phyloP scores from a whole-genome alignment of 1,140 invertebrate species.

The Drosophila sucinea region DNA sequence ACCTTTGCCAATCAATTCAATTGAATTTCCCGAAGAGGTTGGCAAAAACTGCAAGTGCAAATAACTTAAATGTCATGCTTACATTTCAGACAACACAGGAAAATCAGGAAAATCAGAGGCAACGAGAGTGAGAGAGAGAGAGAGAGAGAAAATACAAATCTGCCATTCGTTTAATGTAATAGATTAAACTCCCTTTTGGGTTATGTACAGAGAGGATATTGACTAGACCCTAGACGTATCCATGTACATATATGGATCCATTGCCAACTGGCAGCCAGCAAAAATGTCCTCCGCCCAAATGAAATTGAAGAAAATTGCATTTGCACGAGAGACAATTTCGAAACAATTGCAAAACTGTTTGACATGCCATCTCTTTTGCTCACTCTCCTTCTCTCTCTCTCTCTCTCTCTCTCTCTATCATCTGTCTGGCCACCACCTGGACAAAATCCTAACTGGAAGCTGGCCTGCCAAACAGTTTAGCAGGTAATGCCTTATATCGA shows the following conservation, averaged over 20 bases:
- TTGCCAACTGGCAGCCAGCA: constrained; percentile 62
- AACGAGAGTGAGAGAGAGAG: not conserved
- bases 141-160: constrained; percentile 60
- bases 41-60: constrained; percentile 33
- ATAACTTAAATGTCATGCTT: constrained; percentile 79
- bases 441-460: constrained; percentile 24
- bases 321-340: constrained; percentile 82
- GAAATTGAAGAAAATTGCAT: constrained; percentile 82
- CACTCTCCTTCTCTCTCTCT: not conserved
- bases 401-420: not conserved
- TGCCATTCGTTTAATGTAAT: constrained; percentile 71
- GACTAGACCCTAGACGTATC: constrained; percentile 25
- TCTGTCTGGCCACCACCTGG: not conserved
- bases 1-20: constrained; percentile 10
- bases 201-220: constrained; percentile 25
- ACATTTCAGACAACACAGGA: constrained; percentile 37
- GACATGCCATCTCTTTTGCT: constrained; percentile 65
- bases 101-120: not conserved
- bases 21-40: not conserved
- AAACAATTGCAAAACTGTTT: constrained; percentile 82
- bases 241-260: constrained; percentile 15
- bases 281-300: constrained; percentile 71
- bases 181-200: constrained; percentile 69
- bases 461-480: constrained; percentile 81
- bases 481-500: constrained; percentile 82